Conservation (phyloP, 2,888 invertebrate species). For the Ormia ochracea region DNA sequence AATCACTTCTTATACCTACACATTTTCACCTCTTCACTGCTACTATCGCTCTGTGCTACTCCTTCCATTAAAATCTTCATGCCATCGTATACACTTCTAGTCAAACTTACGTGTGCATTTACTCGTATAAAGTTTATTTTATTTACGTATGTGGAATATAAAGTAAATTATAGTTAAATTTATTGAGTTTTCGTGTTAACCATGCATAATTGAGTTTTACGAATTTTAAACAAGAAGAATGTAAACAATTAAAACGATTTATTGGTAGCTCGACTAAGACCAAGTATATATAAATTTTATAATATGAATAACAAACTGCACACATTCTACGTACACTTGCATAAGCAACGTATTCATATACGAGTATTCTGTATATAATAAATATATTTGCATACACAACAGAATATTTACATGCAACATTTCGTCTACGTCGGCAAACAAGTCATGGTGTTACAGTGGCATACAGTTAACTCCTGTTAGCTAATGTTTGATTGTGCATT, state of each 20-base stretch:
- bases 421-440: neutral
- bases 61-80: neutral
- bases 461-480: neutral
- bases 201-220: conserved; percentile 74
- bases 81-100: neutral
- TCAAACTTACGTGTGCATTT: neutral
- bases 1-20: neutral
- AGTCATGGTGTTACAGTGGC: neutral
- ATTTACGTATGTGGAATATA: conserved; percentile 35
- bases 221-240: conserved; percentile 65
- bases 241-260: conserved; percentile 66
- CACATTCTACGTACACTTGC: neutral
- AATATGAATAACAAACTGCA: neutral
- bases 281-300: conserved; percentile 24
- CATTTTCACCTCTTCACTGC: neutral
- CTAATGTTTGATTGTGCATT: neutral
- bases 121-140: conserved; percentile 28
- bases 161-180: conserved; percentile 71
- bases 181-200: conserved; percentile 76
- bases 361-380: neutral
- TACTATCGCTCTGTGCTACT: neutral
- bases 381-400: neutral
- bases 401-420: neutral
- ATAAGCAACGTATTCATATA: neutral
- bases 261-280: conserved; percentile 57